Percentiles rank a stretch among this genome's conserved stretches.
phyloP scores from a whole-genome alignment of 2,797 vertebrate species.

The Lemur catta region DNA sequence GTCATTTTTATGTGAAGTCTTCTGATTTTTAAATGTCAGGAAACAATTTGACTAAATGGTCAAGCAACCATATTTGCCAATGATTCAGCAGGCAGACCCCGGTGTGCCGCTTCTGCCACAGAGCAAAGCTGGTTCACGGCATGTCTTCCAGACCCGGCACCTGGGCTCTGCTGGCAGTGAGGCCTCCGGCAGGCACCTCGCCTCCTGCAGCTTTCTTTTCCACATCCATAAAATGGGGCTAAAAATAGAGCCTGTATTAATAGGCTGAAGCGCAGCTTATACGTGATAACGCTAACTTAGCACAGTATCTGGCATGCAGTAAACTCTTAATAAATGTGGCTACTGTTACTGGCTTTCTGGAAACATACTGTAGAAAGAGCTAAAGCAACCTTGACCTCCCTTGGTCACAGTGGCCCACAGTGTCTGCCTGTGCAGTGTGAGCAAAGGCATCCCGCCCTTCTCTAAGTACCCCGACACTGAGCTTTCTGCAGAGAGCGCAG shows the following conservation, averaged over 20 bases:
- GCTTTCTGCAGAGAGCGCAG: not conserved
- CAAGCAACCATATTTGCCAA: not conserved
- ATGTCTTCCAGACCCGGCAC: not conserved
- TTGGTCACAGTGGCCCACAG: not conserved
- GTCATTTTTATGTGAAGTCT: not conserved
- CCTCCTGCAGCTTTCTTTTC: not conserved
- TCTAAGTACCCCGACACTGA: no score
- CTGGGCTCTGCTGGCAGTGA: not conserved
- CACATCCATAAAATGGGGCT: not conserved
- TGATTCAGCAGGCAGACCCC: not conserved
- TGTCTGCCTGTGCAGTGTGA: accelerated
- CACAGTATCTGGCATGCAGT: not conserved
- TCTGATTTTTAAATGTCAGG: not conserved
- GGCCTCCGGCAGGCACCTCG: not conserved
- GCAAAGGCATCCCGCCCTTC: not conserved
- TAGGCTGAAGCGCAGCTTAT: not conserved
- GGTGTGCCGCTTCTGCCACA: not conserved
- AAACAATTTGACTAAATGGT: not conserved
- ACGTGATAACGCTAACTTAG: not conserved
- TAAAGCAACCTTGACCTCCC: not conserved
- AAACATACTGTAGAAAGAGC: not conserved
- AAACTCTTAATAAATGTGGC: no score
- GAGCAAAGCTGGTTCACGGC: not conserved
- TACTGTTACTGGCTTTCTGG: not conserved
- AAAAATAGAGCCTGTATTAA: not conserved